phyloP scores from a whole-genome alignment of 2,888 invertebrate genomes.

The Quadroppia sp. region DNA sequence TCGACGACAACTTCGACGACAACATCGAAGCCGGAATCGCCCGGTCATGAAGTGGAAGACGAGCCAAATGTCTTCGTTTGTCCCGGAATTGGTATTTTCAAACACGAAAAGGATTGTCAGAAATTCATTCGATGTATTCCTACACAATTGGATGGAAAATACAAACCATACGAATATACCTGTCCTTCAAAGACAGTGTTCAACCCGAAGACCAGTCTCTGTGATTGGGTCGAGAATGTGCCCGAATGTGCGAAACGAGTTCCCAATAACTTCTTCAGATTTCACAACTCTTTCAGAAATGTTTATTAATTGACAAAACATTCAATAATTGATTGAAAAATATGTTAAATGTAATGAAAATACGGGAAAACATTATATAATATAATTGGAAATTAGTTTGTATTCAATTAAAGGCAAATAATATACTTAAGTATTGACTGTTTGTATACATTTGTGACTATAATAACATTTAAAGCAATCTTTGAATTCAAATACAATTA shows the following conservation, averaged over 20 bases:
- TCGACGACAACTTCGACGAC: constrained; percentile 7
- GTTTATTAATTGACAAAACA: neutral
- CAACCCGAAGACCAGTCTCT: constrained; percentile 45
- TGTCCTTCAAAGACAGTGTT: constrained; percentile 48
- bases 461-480: too few species aligned
- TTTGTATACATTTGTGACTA: too few species aligned
- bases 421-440: too few species aligned
- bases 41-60: neutral
- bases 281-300: constrained; percentile 1
- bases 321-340: too few species aligned
- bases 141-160: constrained; percentile 43
- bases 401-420: too few species aligned
- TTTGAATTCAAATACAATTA: too few species aligned
- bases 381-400: too few species aligned
- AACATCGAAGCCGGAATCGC: neutral
- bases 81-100: constrained; percentile 45
- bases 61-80: constrained; percentile 39
- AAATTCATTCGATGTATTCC: constrained; percentile 48
- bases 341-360: too few species aligned
- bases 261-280: constrained; percentile 24
- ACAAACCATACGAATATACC: constrained; percentile 45
- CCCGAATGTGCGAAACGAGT: constrained; percentile 44
- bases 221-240: constrained; percentile 46
- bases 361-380: too few species aligned
- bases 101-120: constrained; percentile 46